Percentiles rank a stretch among this genome's conserved stretches.
Conservation (phyloP, 2,797 vertebrate genomes). For the Cercopithecus neglectus region DNA sequence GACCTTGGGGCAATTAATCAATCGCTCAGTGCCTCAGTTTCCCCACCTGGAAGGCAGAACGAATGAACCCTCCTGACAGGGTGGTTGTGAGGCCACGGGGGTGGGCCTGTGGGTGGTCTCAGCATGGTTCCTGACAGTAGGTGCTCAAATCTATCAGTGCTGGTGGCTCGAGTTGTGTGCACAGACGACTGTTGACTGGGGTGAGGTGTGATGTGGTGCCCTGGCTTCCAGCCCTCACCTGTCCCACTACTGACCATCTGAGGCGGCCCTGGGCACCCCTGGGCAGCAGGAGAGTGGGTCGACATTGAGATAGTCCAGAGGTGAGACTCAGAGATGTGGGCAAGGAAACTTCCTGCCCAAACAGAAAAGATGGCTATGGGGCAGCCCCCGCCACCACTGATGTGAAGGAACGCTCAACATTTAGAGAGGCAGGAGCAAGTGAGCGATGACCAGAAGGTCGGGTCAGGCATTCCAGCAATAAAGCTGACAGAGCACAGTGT, state of each 20-base stretch:
- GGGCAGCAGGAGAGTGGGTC: neutral
- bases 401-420: neutral
- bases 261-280: neutral
- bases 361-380: neutral
- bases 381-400: no score
- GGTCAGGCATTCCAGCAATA: neutral
- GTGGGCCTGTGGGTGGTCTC: neutral
- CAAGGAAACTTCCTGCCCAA: neutral
- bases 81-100: neutral
- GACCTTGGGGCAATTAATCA: neutral
- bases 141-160: neutral
- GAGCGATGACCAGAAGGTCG: neutral
- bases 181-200: neutral
- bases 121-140: fast-evolving
- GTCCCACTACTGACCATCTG: neutral
- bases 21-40: neutral
- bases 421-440: neutral
- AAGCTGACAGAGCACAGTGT: fast-evolving
- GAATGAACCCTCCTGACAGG: fast-evolving
- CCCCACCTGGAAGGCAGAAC: neutral
- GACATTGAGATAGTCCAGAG: neutral
- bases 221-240: neutral
- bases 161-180: neutral
- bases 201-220: no score
- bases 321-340: neutral